Conservation (phyloP, 2,113 vertebrate species). For the Tyto alba region DNA sequence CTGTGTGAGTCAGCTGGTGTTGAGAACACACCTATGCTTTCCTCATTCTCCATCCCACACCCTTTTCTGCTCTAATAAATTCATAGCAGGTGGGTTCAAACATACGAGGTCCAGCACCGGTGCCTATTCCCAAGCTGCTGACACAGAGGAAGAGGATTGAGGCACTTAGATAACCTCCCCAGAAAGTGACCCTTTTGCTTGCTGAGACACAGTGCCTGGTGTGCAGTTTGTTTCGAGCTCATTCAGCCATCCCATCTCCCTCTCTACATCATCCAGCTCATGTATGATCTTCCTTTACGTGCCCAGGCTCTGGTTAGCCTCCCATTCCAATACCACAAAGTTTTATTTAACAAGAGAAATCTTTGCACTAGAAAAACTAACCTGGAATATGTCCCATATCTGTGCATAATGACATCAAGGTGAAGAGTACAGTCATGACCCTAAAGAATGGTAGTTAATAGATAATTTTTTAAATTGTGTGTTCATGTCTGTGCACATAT, state of each 20-base stretch:
- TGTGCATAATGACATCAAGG: neutral
- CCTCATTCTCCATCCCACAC: neutral
- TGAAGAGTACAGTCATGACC: neutral
- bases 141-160: constrained; percentile 39
- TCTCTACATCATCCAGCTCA: constrained; percentile 57
- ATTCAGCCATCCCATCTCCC: constrained; percentile 53
- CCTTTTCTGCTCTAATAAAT: constrained; percentile 11
- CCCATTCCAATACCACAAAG: constrained; percentile 58
- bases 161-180: constrained; percentile 71
- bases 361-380: neutral
- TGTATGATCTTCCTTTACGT: constrained; percentile 62
- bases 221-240: constrained; percentile 67
- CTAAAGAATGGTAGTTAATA: neutral
- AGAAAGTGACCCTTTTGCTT: constrained; percentile 60
- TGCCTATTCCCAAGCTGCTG: constrained; percentile 40
- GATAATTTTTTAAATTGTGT: neutral
- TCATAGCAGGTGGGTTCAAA: neutral
- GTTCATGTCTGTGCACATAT: neutral
- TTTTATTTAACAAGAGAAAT: neutral
- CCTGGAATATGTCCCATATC: neutral
- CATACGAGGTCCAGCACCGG: neutral
- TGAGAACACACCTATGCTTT: constrained; percentile 12
- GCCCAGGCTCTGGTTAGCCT: constrained; percentile 70
- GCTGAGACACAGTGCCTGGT: constrained; percentile 56
- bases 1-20: neutral